Percentiles rank a stretch among this genome's conserved stretches.
Evolutionary conservation across 2,888 invertebrate genomes (phyloP).

Genomic region (Atrina japonica): DNA sequence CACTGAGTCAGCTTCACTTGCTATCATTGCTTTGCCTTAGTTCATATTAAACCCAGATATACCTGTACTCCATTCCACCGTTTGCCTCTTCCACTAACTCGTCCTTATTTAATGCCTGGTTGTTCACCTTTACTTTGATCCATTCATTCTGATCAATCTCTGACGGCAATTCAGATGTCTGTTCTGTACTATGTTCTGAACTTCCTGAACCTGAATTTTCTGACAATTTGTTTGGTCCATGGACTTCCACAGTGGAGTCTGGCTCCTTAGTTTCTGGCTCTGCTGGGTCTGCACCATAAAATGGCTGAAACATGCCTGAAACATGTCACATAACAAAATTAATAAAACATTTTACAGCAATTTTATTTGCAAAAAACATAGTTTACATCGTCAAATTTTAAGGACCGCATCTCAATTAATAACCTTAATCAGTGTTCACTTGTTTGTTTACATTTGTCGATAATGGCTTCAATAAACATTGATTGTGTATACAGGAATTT

Average conservation of each 20-base stretch:
- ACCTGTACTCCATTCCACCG: constrained; percentile 2
- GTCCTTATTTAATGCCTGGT: constrained; percentile 9
- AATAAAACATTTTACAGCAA: background rate
- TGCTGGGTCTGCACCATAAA: background rate
- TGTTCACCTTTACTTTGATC: background rate
- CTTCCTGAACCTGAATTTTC: constrained; percentile 13
- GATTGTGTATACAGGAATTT: too few relatives aligned
- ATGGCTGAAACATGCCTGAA: constrained; percentile 6
- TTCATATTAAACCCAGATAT: background rate
- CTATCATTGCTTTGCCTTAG: too few relatives aligned
- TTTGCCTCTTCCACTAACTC: constrained; percentile 46
- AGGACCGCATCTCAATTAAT: too few relatives aligned
- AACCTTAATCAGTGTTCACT: too few relatives aligned
- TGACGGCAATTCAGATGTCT: background rate
- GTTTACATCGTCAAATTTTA: too few relatives aligned
- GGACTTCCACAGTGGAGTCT: background rate
- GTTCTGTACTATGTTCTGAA: background rate
- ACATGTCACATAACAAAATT: background rate
- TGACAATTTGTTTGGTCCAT: background rate
- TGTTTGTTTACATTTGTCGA: too few relatives aligned
- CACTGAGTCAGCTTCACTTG: too few relatives aligned
- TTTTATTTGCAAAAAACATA: too few relatives aligned
- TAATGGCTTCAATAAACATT: too few relatives aligned
- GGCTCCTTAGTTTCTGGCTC: background rate
- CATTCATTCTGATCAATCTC: constrained; percentile 12